Percentiles rank a stretch among this genome's conserved stretches.
Evolutionary conservation across 2,888 invertebrate species (phyloP).

Genomic region (Chrysomela aeneicollis): DNA sequence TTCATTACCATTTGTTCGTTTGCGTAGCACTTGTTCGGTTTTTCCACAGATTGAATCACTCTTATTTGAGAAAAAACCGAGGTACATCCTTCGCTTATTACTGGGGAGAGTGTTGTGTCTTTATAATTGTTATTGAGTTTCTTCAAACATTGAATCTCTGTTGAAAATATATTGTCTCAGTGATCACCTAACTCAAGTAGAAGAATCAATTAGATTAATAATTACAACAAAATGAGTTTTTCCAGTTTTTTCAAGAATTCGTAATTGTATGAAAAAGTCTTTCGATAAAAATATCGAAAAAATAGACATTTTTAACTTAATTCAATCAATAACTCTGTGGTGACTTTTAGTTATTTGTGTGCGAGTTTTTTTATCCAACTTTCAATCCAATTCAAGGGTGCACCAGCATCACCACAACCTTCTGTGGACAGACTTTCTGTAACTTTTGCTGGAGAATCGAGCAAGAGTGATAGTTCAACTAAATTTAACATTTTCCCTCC

Average conservation of each 20-base stretch:
- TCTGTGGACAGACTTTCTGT: conserved; percentile 77
- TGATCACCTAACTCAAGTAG: too few species aligned
- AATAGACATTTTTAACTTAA: too few species aligned
- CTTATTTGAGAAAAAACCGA: neutral
- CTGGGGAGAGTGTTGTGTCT: too few species aligned
- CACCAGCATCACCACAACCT: conserved; percentile 73
- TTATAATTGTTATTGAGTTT: too few species aligned
- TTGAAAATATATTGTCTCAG: too few species aligned
- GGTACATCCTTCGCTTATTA: neutral
- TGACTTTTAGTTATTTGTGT: neutral
- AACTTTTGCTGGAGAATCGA: conserved; percentile 71
- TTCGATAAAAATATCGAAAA: too few species aligned
- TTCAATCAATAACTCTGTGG: neutral
- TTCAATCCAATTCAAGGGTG: conserved; percentile 57
- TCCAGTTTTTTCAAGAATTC: too few species aligned
- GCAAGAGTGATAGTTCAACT: conserved; percentile 49
- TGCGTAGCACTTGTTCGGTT: neutral
- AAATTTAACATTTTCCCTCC: conserved; percentile 40
- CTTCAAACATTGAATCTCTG: too few species aligned
- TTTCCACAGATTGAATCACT: neutral
- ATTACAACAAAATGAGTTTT: too few species aligned
- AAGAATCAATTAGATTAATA: too few species aligned
- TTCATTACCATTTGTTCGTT: conserved; percentile 28
- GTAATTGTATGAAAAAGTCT: too few species aligned
- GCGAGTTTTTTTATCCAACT: neutral